phyloP scores from a whole-genome alignment of 1,140 invertebrate genomes.

The Trichoplusia ni region DNA sequence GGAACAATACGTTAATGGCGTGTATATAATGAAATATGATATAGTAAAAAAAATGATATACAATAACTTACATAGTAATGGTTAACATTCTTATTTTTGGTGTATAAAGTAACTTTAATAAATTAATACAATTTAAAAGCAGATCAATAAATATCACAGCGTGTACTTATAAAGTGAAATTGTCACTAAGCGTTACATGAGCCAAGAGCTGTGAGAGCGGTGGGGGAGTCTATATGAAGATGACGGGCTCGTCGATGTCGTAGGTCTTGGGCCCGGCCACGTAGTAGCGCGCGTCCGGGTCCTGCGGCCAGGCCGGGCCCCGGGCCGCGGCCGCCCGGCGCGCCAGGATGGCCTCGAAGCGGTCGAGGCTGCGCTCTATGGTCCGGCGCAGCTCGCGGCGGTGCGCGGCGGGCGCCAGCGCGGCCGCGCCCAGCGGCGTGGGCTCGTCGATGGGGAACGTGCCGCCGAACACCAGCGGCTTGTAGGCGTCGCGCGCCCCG shows the following conservation, averaged over 20 bases:
- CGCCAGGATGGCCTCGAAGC: slow-evolving; percentile 61
- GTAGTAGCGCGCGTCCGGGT: slow-evolving; percentile 68
- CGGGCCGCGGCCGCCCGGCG: slow-evolving; percentile 11
- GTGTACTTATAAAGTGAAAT: neutral
- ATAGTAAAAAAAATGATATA: neutral
- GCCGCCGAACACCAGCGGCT: slow-evolving; percentile 89
- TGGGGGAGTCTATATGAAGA: slow-evolving; percentile 32
- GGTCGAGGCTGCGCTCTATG: slow-evolving; percentile 61
- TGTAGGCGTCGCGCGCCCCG: slow-evolving; percentile 66
- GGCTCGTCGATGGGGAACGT: slow-evolving; percentile 91
- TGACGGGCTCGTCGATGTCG: slow-evolving; percentile 83
- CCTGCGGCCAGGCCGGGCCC: neutral
- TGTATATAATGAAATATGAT: neutral
- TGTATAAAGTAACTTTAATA: neutral
- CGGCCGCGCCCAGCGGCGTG: slow-evolving; percentile 36
- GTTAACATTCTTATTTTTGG: slow-evolving; percentile 11
- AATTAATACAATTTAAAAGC: neutral
- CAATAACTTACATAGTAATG: slow-evolving; percentile 5
- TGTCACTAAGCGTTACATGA: neutral
- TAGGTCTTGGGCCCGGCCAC: slow-evolving; percentile 86
- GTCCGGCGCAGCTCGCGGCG: slow-evolving; percentile 46
- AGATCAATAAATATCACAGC: slow-evolving; percentile 32
- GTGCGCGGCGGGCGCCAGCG: slow-evolving; percentile 25
- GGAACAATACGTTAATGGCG: neutral
- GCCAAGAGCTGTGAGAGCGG: neutral